Evolutionary conservation across 1,140 invertebrate species (phyloP).

Genomic region (Drosophila jambulina): DNA sequence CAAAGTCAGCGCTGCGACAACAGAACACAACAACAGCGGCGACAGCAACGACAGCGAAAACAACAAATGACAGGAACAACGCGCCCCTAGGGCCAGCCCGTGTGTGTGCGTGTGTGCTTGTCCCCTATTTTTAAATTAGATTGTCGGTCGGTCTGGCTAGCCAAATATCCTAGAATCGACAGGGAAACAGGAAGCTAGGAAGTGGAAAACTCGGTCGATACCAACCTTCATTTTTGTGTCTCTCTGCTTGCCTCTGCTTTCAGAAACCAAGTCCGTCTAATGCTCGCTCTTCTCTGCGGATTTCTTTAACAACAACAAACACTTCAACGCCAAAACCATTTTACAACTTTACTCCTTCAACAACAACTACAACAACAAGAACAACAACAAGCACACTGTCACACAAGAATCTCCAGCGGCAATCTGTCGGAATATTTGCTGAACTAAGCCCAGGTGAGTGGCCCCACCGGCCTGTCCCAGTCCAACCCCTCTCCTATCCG

Average conservation of each 20-base stretch:
- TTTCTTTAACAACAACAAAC: constrained; percentile 65
- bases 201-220: background rate
- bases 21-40: constrained; percentile 21
- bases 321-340: constrained; percentile 52
- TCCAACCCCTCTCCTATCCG: background rate
- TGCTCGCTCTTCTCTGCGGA: constrained; percentile 74
- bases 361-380: constrained; percentile 46
- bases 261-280: constrained; percentile 72
- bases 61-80: constrained; percentile 41
- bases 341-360: constrained; percentile 56
- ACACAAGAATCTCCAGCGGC: constrained; percentile 47
- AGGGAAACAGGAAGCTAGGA: constrained; percentile 3
- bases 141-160: constrained; percentile 21
- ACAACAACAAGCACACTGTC: constrained; percentile 41
- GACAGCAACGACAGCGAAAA: constrained; percentile 9
- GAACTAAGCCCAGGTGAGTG: constrained; percentile 66
- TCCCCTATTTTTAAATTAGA: constrained; percentile 66
- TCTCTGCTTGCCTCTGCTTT: constrained; percentile 55
- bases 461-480: background rate
- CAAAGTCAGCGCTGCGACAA: constrained; percentile 42
- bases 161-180: constrained; percentile 26
- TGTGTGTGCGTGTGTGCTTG: constrained; percentile 15
- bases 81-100: constrained; percentile 13
- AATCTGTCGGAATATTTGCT: constrained; percentile 74
- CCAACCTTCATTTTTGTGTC: constrained; percentile 17